Conservation (phyloP, 2,888 invertebrate species). For the Apodemia duryi region DNA sequence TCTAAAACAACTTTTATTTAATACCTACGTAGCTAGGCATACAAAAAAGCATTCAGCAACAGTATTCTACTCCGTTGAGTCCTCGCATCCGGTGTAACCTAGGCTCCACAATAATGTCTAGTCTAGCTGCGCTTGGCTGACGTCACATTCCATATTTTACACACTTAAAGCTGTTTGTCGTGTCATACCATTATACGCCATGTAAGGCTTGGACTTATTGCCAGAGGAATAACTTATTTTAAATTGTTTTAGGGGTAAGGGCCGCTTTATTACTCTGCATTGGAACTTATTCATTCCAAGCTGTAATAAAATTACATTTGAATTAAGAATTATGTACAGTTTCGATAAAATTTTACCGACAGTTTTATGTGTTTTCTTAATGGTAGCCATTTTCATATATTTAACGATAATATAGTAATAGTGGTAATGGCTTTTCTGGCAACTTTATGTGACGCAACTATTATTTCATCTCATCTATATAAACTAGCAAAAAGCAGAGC, state of each 20-base stretch:
- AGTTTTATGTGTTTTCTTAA: slow-evolving; percentile 48
- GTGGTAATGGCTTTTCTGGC: not conserved
- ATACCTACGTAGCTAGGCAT: slow-evolving; percentile 1
- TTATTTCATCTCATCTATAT: not conserved
- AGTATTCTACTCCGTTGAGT: slow-evolving; percentile 35
- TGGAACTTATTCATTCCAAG: slow-evolving; percentile 58
- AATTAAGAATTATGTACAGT: slow-evolving; percentile 50
- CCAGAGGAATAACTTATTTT: slow-evolving; percentile 68
- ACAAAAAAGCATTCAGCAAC: slow-evolving; percentile 16
- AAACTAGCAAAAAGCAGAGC: too few relatives aligned
- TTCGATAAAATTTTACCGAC: slow-evolving; percentile 43
- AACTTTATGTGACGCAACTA: too few relatives aligned
- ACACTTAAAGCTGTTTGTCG: slow-evolving; percentile 79
- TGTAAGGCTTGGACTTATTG: slow-evolving; percentile 74
- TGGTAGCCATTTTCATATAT: slow-evolving; percentile 46
- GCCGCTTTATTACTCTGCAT: slow-evolving; percentile 61
- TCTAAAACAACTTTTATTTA: slow-evolving; percentile 1
- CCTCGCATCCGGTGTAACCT: slow-evolving; percentile 54
- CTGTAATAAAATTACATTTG: slow-evolving; percentile 51
- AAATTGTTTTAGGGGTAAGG: slow-evolving; percentile 69
- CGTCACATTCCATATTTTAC: slow-evolving; percentile 73
- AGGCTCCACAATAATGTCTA: slow-evolving; percentile 60
- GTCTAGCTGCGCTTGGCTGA: slow-evolving; percentile 64
- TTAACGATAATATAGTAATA: slow-evolving; percentile 41
- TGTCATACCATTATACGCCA: slow-evolving; percentile 77